Conservation (phyloP, 2,797 vertebrate species). For the Xenopus petersii region DNA sequence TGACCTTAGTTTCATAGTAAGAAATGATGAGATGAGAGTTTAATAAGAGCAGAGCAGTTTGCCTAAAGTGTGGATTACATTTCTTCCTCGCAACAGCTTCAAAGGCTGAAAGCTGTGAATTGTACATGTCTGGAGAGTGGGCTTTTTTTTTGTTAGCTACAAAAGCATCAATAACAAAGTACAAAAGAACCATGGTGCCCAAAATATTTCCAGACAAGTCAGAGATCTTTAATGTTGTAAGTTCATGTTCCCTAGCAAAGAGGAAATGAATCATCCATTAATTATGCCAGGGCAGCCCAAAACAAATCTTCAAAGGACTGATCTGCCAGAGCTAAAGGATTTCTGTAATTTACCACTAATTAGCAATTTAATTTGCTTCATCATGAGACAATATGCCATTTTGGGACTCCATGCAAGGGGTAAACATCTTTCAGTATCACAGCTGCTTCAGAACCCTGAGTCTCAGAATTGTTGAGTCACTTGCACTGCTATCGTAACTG, state of each 20-base stretch:
- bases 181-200: constrained; percentile 10
- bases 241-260: neutral
- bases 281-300: neutral
- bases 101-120: constrained; percentile 5
- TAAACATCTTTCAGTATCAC: too few species aligned
- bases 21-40: neutral
- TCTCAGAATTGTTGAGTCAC: too few species aligned
- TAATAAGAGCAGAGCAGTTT: constrained; percentile 6
- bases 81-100: constrained; percentile 10
- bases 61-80: constrained; percentile 2
- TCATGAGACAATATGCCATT: too few species aligned
- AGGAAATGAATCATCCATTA: neutral
- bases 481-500: too few species aligned
- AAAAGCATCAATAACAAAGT: constrained; percentile 5
- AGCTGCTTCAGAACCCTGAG: too few species aligned
- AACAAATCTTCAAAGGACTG: neutral
- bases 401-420: too few species aligned
- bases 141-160: constrained; percentile 5
- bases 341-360: neutral
- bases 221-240: neutral
- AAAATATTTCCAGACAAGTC: constrained; percentile 7
- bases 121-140: neutral
- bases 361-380: too few species aligned
- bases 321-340: neutral
- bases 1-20: constrained; percentile 4